phyloP scores from a whole-genome alignment of 2,888 invertebrate genomes.

The Coremacera marginata region DNA sequence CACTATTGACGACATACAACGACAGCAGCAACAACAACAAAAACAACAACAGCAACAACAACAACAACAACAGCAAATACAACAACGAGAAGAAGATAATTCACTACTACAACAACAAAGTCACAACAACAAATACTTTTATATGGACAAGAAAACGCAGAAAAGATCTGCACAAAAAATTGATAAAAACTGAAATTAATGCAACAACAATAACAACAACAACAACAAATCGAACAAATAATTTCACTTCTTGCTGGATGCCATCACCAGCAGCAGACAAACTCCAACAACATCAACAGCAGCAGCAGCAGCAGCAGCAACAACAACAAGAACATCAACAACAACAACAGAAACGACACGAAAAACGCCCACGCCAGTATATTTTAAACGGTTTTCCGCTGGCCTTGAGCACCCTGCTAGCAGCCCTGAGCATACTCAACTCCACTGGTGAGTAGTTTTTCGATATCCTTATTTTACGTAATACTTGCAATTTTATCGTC shows the following conservation, averaged over 20 bases:
- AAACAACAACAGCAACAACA: background rate
- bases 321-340: background rate
- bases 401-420: constrained; percentile 10
- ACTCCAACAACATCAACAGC: background rate
- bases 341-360: background rate
- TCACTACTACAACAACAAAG: background rate
- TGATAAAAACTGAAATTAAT: constrained; percentile 42
- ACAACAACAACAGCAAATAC: background rate
- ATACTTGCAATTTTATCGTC: background rate
- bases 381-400: constrained; percentile 22
- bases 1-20: background rate
- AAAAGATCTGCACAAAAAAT: constrained; percentile 38
- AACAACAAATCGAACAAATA: constrained; percentile 14
- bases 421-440: constrained; percentile 2
- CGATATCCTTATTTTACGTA: background rate
- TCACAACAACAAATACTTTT: background rate
- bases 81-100: constrained; percentile 2
- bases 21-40: background rate
- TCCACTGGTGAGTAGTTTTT: constrained; percentile 14
- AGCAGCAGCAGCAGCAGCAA: constrained; percentile 10
- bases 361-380: constrained; percentile 20
- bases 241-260: too few relatives aligned
- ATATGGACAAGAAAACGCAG: constrained; percentile 7
- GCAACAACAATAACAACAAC: constrained; percentile 42
- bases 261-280: background rate